A percentile compares a stretch with the other conserved stretches of the same genome.
These are phyloP conservation scores for Drosophila mojavensis DNA, from an alignment of 1,140 invertebrate genomes.

Conservation along the genomic window DNA sequence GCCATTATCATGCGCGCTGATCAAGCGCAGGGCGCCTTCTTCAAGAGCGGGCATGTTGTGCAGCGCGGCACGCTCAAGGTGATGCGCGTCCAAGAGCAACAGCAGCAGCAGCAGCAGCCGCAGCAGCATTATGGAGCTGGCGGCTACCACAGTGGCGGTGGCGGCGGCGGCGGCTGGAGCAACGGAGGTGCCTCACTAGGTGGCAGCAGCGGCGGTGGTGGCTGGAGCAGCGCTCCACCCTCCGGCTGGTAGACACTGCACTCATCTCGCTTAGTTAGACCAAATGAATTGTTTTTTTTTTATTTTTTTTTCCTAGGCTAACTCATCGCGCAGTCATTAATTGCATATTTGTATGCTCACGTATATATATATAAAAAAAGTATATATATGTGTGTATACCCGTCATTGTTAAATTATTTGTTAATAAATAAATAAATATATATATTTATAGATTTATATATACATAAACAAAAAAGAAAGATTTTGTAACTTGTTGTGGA, in stretches of 20 bases:
- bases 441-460: conserved; percentile 5
- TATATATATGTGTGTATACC: not conserved
- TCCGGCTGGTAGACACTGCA: conserved; percentile 57
- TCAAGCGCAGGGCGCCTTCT: conserved; percentile 63
- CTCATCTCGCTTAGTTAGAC: conserved; percentile 65
- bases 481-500: conserved; percentile 34
- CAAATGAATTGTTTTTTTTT: conserved; percentile 73
- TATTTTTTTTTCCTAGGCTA: conserved; percentile 67
- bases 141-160: conserved; percentile 26
- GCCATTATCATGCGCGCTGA: conserved; percentile 68
- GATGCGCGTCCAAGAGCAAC: conserved; percentile 59
- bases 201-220: not conserved
- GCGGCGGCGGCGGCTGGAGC: conserved; percentile 11
- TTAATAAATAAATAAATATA: conserved; percentile 36
- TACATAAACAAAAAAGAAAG: not conserved
- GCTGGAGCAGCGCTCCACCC: conserved; percentile 44
- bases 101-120: conserved; percentile 28
- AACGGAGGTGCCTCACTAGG: conserved; percentile 13
- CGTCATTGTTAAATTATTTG: conserved; percentile 55
- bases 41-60: conserved; percentile 72
- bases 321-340: conserved; percentile 57
- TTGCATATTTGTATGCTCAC: not conserved
- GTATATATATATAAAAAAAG: not conserved
- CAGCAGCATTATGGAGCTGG: conserved; percentile 5
- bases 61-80: conserved; percentile 73